phyloP scores from a whole-genome alignment of 1,140 invertebrate species.

The Catajapyx aquilonaris region DNA sequence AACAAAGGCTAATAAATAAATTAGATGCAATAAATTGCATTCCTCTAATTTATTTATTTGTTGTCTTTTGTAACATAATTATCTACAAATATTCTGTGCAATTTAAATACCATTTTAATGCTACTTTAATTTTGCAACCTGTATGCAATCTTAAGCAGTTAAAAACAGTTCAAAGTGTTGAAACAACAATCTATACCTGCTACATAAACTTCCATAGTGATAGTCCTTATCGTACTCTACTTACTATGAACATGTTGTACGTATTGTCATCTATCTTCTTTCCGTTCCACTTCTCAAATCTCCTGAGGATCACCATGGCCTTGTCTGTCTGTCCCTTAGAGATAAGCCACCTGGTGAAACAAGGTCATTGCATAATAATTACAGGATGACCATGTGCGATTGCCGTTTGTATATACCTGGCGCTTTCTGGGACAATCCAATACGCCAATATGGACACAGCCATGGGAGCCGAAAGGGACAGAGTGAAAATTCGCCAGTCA shows the following conservation, averaged over 20 bases:
- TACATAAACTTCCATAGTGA: constrained; percentile 1
- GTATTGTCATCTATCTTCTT: constrained; percentile 45
- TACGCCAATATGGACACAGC: constrained; percentile 41
- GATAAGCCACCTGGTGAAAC: constrained; percentile 44
- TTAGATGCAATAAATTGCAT: not conserved
- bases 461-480: constrained; percentile 51
- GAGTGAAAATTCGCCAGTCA: constrained; percentile 49
- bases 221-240: constrained; percentile 12
- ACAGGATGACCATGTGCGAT: too few species aligned
- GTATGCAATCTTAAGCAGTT: not conserved
- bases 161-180: too few species aligned
- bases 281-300: constrained; percentile 57
- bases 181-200: not conserved
- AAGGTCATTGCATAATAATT: too few species aligned
- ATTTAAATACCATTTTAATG: constrained; percentile 1
- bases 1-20: not conserved
- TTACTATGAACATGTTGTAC: constrained; percentile 46
- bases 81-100: not conserved
- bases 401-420: too few species aligned
- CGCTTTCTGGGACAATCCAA: constrained; percentile 59
- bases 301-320: constrained; percentile 48
- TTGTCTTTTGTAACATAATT: not conserved
- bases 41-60: not conserved
- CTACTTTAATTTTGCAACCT: constrained; percentile 1
- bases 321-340: constrained; percentile 58